Evolutionary conservation across 2,113 vertebrate species (phyloP).

Genomic region (Brachyhypopomus gauderio): DNA sequence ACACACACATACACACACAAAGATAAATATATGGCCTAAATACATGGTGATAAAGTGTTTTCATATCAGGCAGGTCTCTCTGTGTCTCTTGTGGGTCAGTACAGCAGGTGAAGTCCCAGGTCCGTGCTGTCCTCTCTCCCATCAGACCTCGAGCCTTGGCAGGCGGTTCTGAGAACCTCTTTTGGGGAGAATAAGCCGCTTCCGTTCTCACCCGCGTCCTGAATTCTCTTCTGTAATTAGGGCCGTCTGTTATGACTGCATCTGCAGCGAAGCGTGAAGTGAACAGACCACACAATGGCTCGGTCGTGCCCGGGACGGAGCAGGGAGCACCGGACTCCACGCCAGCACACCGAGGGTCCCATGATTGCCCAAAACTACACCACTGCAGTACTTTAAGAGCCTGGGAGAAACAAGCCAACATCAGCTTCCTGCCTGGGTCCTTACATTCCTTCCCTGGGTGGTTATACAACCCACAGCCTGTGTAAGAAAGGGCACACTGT

Average conservation of each 20-base stretch:
- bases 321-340: neutral
- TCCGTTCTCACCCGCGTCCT: conserved; percentile 44
- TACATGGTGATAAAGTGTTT: neutral
- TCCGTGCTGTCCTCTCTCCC: neutral
- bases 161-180: conserved; percentile 20
- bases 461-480: neutral
- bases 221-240: conserved; percentile 47
- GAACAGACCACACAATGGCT: conserved; percentile 48
- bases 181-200: conserved; percentile 16
- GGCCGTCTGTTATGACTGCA: conserved; percentile 53
- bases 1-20: neutral
- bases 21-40: neutral
- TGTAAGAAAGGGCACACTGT: neutral
- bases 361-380: neutral
- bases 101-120: conserved; percentile 7
- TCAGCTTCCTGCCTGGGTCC: neutral
- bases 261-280: conserved; percentile 37
- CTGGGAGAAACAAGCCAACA: neutral
- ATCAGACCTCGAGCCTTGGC: neutral
- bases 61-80: neutral
- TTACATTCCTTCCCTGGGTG: neutral
- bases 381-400: neutral
- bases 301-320: neutral
- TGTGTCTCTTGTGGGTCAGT: neutral
- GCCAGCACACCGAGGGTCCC: neutral